A percentile compares a stretch with the other conserved stretches of the same genome.
Conservation (phyloP, 1,140 invertebrate genomes). For the Bursaphelenchus mucronatus region DNA sequence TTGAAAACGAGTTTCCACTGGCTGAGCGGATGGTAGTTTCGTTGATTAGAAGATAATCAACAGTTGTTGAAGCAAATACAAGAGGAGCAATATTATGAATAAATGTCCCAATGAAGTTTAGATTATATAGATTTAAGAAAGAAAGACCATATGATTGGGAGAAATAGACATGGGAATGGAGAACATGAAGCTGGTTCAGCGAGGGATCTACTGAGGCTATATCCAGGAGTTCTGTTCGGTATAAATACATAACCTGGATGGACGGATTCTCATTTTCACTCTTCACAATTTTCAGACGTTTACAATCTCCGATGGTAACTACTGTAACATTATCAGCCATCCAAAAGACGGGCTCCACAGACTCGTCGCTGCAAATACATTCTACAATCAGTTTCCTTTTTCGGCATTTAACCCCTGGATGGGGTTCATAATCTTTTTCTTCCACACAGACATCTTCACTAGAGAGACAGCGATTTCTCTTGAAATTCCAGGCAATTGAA, state of each 20-base stretch:
- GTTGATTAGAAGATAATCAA: slow-evolving; percentile 19
- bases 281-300: slow-evolving; percentile 12
- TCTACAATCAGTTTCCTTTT: slow-evolving; percentile 25
- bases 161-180: slow-evolving; percentile 28
- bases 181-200: slow-evolving; percentile 26
- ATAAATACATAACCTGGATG: slow-evolving; percentile 35
- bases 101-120: slow-evolving; percentile 18
- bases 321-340: slow-evolving; percentile 27
- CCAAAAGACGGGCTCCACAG: slow-evolving; percentile 8
- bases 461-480: slow-evolving; percentile 27
- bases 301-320: slow-evolving; percentile 25
- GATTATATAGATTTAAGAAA: slow-evolving; percentile 18
- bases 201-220: slow-evolving; percentile 23
- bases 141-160: slow-evolving; percentile 10
- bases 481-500: slow-evolving; percentile 27
- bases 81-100: slow-evolving; percentile 19
- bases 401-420: slow-evolving; percentile 7
- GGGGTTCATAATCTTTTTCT: slow-evolving; percentile 4
- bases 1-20: slow-evolving; percentile 22
- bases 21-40: slow-evolving; percentile 11
- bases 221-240: slow-evolving; percentile 24
- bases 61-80: slow-evolving; percentile 11
- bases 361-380: slow-evolving; percentile 22
- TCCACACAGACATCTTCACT: slow-evolving; percentile 5
- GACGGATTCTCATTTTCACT: slow-evolving; percentile 8